Evolutionary conservation across 2,888 invertebrate genomes (phyloP), one percentile per base, ranked within the genome.

Genomic region (Parascotia fuliginaria): DNA sequence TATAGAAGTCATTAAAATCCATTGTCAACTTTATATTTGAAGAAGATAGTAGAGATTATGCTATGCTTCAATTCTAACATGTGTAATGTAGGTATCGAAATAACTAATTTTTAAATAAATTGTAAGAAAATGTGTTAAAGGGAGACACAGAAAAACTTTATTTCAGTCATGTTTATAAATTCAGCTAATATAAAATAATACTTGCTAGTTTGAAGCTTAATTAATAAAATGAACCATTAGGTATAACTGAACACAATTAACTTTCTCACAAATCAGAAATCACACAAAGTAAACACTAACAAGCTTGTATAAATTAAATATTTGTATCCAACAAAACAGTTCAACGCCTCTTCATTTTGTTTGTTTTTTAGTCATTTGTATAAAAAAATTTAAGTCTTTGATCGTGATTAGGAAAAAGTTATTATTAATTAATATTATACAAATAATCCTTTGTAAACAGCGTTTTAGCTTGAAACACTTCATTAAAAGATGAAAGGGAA

Each of bases 401-500:
- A 64, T 47, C 42, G 42, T 57, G 50, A 53, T 56, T 57, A 51
- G n/a, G n/a, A 41, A 67, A 59, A 60, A 58, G 62, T 60, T 69
- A 57, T 32, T 38, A 59, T 46, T 39, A 42, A 42, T 64, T 51
- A 39, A 58, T 60, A 47, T 43, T 42, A 40, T 63, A 53, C 55
- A 67, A 60, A 63, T 52, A 53, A 54, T 50, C 50, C 40, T 52
- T 63, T 57, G 57, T 45, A 29, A 56, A 49, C 49, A 56, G 52
- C 45, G 48, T 62, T 64, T 61, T 65, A 60, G 55, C 60, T 64
- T 51, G 36, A 60, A 73, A 68, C 59, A 73, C 70, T 78, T 79
- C 61, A 75, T 79, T 77, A 77, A 65, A 73, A 72, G 68, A 74
- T 75, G 61, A 79, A 79, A 73, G 71, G 61, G 39, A 69, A 77